Evolutionary conservation across 2,888 invertebrate species (phyloP).

Genomic region (Rosalia funebris): DNA sequence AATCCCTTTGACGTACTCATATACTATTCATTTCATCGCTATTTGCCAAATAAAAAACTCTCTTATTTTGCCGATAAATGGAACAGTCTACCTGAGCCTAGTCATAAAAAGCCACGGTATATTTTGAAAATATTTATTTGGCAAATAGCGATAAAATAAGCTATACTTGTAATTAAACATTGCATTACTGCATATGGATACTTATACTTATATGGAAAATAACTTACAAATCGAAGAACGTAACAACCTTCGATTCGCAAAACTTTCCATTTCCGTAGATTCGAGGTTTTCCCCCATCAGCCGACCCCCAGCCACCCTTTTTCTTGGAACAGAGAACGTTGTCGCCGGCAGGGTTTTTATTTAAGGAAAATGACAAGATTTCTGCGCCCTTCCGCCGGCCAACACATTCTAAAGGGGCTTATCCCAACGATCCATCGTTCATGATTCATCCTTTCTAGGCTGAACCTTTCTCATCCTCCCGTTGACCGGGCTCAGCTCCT

Average conservation of each 20-base stretch:
- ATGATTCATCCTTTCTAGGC: slow-evolving; percentile 62
- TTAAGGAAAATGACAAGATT: slow-evolving; percentile 38
- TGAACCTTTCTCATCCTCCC: slow-evolving; percentile 58
- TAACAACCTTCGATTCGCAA: background rate
- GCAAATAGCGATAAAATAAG: no score
- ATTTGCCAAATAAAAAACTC: no score
- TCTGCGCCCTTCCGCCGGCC: slow-evolving; percentile 23
- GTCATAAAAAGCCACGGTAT: no score
- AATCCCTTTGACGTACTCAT: no score
- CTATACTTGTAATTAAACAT: no score
- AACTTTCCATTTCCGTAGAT: background rate
- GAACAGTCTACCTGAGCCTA: no score
- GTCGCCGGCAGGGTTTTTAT: slow-evolving; percentile 40
- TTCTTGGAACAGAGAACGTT: slow-evolving; percentile 34
- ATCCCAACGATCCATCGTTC: slow-evolving; percentile 60
- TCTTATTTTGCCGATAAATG: no score
- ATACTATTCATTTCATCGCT: no score
- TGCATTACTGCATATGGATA: no score
- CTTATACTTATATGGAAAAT: no score
- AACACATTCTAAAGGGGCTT: slow-evolving; percentile 54
- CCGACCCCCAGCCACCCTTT: background rate
- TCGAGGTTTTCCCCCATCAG: background rate
- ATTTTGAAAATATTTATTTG: no score
- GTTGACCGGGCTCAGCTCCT: slow-evolving; percentile 47
- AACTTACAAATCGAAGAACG: no score